Base-by-base conservation (phyloP, 2,797 vertebrate genomes). In the Manis pentadactyla region DNA sequence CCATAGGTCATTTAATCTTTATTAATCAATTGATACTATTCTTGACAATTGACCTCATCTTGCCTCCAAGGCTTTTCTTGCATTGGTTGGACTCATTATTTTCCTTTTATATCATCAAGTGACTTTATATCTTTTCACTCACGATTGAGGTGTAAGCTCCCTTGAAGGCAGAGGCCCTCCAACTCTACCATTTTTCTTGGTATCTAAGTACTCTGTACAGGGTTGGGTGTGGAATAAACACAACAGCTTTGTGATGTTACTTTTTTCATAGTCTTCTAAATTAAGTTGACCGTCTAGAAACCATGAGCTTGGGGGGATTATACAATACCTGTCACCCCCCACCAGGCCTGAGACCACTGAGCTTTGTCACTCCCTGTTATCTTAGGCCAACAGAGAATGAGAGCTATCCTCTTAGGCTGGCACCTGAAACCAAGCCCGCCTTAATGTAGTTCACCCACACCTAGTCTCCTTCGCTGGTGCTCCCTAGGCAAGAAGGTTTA, bases 21-120 rank as follows among this genome's bases (percentile, higher is more conserved):
- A 85, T 84, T 55, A 51, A 93, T 75, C 31, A 42, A 25, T 14
- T 18, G 17, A 37, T 87, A 21, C 14, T 83, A 0, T 84, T 74
- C 59, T 95, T 95, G 75, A 59, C 25, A 64, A 17, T 3, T 51
- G 74, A 91, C 27, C 11, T n/a, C 68, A 63, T 57, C 25, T 78
- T 82, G 73, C 37, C 82, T 74, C 57, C 31, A 46, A 10, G 49
- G 34, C 12, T 59, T 77, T 81, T 89, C 87, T 96, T 90, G 14
- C 14, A n/a, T 19, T 75, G 14, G 51, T 63, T 49, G 2, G 25
- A 81, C 3, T 85, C 59, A 59, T 29, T 85, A 27, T 59, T 93
- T 92, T 66, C 83, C n/a, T 63, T 78, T 78, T 51, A 49, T 29
- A 74, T 74, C 46, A 90, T 94, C 86, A 94, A 29, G n/a, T 71